Percentiles rank a stretch among this genome's conserved stretches.
These are phyloP conservation scores for Ennomos fuscantarius DNA, from an alignment of 2,888 invertebrate genomes.

Conservation along the genomic window DNA sequence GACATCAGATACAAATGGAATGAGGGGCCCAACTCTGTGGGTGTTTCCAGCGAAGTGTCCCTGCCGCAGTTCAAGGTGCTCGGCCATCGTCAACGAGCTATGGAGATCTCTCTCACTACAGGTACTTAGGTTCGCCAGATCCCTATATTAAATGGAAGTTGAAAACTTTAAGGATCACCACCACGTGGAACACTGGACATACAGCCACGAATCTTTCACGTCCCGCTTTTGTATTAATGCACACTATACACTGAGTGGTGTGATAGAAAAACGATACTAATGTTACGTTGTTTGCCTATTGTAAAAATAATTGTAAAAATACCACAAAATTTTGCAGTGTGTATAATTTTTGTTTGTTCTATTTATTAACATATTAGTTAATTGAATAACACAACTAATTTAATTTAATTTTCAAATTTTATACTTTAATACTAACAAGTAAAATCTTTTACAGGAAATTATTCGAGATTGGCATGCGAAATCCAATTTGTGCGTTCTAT, in stretches of 20 bases:
- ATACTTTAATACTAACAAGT: not conserved
- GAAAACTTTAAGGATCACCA: conserved; percentile 51
- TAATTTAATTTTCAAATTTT: not conserved
- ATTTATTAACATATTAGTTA: not conserved
- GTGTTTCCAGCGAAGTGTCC: conserved; percentile 97
- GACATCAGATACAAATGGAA: conserved; percentile 99
- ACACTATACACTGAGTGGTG: conserved; percentile 78
- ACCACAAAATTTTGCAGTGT: not conserved
- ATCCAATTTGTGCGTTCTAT: conserved; percentile 98
- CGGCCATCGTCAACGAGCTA: conserved; percentile 97
- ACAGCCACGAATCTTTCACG: conserved; percentile 81
- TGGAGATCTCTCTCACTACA: conserved; percentile 98
- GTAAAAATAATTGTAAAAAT: conserved; percentile 28
- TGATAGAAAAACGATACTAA: conserved; percentile 49
- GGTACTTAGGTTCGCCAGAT: conserved; percentile 86
- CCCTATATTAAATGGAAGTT: conserved; percentile 55
- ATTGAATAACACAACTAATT: not conserved
- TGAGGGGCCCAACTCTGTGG: conserved; percentile 97
- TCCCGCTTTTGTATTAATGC: conserved; percentile 84
- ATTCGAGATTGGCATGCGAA: conserved; percentile 97
- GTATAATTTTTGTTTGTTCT: not conserved
- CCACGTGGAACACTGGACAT: conserved; percentile 78
- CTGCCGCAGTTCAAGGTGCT: conserved; percentile 99
- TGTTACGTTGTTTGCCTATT: conserved; percentile 45
- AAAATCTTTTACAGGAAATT: conserved; percentile 90